These are phyloP conservation scores for Euura saliciscinereae DNA, from an alignment of 1,140 invertebrate genomes.

Conservation along the genomic window DNA sequence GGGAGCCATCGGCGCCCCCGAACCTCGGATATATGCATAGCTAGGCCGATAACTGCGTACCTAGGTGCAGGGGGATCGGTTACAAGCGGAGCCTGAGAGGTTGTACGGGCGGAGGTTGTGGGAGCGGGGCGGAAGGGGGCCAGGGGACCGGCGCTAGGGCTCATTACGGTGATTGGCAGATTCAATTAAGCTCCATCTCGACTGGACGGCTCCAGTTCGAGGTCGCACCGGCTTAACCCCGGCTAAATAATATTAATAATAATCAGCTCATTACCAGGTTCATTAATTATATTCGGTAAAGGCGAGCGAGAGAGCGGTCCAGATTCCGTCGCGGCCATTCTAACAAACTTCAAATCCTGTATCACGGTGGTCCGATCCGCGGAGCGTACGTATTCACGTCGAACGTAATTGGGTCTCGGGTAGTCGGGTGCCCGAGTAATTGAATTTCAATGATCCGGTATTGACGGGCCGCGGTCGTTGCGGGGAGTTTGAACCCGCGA, in stretches of 20 bases:
- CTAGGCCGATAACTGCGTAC: background rate
- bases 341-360: background rate
- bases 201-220: conserved; percentile 39
- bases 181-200: conserved; percentile 53
- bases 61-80: background rate
- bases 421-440: no score
- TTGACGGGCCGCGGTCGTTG: no score
- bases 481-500: no score
- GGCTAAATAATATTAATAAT: conserved; percentile 62
- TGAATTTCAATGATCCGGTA: no score
- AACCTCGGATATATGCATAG: background rate
- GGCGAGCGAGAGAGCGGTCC: conserved; percentile 22
- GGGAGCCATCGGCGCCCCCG: no score
- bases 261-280: conserved; percentile 59
- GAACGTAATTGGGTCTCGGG: no score
- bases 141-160: conserved; percentile 50
- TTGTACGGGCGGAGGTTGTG: background rate
- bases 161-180: conserved; percentile 61
- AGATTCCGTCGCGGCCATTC: conserved; percentile 22
- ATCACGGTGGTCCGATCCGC: background rate
- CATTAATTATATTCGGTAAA: conserved; percentile 53
- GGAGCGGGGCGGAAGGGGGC: background rate
- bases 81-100: background rate
- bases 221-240: conserved; percentile 56
- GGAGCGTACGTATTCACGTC: no score